These are phyloP conservation scores for Aptenodytes forsteri DNA, from an alignment of 2,113 vertebrate genomes.

Conservation along the genomic window DNA sequence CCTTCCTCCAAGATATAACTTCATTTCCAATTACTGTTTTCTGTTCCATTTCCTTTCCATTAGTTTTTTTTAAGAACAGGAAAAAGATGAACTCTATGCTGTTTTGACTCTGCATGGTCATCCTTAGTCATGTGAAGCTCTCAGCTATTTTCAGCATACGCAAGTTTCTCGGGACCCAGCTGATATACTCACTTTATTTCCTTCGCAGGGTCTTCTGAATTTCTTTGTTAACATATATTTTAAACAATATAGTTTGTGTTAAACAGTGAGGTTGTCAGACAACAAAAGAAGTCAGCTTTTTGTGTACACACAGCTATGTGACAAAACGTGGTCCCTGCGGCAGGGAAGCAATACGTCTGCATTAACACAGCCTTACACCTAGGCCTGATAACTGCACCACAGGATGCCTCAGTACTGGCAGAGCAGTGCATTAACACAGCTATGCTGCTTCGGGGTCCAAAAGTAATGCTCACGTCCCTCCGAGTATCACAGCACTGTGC, in stretches of 20 bases:
- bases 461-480: neutral
- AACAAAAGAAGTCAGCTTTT: neutral
- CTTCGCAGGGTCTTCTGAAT: neutral
- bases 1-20: neutral
- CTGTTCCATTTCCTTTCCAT: neutral
- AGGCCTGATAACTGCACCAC: neutral
- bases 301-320: neutral
- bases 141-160: neutral
- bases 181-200: neutral
- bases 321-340: neutral
- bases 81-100: neutral
- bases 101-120: neutral
- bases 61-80: neutral
- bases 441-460: neutral
- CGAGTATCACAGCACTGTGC: neutral
- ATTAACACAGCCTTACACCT: neutral
- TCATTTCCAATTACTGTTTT: neutral
- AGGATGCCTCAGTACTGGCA: neutral
- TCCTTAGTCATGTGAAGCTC: neutral
- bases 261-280: neutral
- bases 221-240: neutral
- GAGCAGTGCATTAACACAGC: neutral
- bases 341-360: rapidly evolving
- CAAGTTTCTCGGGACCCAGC: neutral
- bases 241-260: neutral